Percentiles rank a stretch among this genome's conserved stretches.
phyloP scores from a whole-genome alignment of 2,888 invertebrate species.

The Metopia argyrocephala region DNA sequence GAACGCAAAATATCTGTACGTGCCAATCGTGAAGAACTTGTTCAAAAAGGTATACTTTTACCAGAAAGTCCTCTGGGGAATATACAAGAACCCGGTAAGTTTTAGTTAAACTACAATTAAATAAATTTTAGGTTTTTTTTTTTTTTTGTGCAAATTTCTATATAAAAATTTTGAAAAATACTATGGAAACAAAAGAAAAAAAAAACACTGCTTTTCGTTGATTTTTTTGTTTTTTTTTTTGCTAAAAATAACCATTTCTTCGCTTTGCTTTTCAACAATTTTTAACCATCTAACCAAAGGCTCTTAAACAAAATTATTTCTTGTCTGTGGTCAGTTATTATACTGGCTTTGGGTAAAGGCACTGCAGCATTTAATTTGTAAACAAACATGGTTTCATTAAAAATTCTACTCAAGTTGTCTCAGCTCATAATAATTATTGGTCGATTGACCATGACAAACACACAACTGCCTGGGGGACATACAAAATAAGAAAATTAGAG shows the following conservation, averaged over 20 bases:
- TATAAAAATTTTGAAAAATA: too few relatives aligned
- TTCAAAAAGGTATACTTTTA: slow-evolving; percentile 95
- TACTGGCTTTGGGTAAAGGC: neutral
- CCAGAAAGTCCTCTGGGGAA: slow-evolving; percentile 93
- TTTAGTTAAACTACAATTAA: neutral
- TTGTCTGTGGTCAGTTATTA: neutral
- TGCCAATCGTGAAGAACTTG: slow-evolving; percentile 97
- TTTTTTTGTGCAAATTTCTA: too few relatives aligned
- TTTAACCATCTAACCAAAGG: neutral
- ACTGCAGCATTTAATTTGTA: neutral
- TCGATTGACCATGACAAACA: slow-evolving; percentile 39
- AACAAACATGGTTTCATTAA: slow-evolving; percentile 5
- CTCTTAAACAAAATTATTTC: neutral
- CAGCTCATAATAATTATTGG: slow-evolving; percentile 46
- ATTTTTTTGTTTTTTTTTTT: too few relatives aligned
- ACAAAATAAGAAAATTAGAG: neutral
- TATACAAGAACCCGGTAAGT: slow-evolving; percentile 90
- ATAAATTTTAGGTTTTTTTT: too few relatives aligned
- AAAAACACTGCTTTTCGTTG: too few relatives aligned
- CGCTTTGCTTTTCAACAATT: neutral
- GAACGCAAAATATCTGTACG: slow-evolving; percentile 99
- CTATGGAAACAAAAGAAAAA: too few relatives aligned
- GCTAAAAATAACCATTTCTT: too few relatives aligned
- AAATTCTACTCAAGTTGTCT: slow-evolving; percentile 48
- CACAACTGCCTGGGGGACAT: neutral